These are phyloP conservation scores for Scylla paramamosain DNA, from an alignment of 1,140 invertebrate genomes.

Conservation along the genomic window DNA sequence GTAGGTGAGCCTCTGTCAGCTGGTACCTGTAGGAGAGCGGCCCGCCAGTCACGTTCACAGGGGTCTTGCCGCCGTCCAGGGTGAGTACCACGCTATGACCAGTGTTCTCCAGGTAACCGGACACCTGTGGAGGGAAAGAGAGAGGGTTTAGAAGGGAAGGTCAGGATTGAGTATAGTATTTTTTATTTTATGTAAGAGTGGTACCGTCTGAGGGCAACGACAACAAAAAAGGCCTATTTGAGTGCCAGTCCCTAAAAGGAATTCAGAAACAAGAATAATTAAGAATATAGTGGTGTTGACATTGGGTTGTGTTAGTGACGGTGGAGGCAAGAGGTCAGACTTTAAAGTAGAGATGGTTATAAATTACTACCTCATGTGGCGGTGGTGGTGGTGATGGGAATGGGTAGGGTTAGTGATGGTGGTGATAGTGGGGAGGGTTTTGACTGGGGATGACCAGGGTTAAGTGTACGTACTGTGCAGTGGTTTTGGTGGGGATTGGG, in stretches of 20 bases:
- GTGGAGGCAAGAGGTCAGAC: too few species aligned
- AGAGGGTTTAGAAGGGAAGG: background rate
- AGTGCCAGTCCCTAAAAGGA: background rate
- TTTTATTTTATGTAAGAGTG: background rate
- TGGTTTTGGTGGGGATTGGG: too few species aligned
- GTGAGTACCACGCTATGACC: constrained; percentile 85
- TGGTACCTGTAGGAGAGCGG: constrained; percentile 97
- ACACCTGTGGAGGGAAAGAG: constrained; percentile 84
- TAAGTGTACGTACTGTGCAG: too few species aligned
- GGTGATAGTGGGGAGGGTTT: too few species aligned
- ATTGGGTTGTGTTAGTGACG: too few species aligned
- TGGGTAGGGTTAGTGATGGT: too few species aligned
- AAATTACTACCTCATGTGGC: too few species aligned
- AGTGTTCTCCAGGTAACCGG: constrained; percentile 93
- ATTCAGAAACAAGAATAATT: too few species aligned
- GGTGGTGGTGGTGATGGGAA: constrained; percentile 55
- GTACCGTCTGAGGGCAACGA: background rate
- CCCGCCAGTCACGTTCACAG: constrained; percentile 96
- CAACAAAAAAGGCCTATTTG: background rate
- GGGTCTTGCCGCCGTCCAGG: constrained; percentile 81
- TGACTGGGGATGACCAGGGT: too few species aligned
- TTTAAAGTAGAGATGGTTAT: too few species aligned
- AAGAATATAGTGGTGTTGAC: too few species aligned
- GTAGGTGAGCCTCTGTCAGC: constrained; percentile 96
- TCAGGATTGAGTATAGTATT: background rate